Percentiles rank a stretch among this genome's conserved stretches.
Evolutionary conservation across 2,113 vertebrate species (phyloP).

Genomic region (Forbesichthys papilliferus): DNA sequence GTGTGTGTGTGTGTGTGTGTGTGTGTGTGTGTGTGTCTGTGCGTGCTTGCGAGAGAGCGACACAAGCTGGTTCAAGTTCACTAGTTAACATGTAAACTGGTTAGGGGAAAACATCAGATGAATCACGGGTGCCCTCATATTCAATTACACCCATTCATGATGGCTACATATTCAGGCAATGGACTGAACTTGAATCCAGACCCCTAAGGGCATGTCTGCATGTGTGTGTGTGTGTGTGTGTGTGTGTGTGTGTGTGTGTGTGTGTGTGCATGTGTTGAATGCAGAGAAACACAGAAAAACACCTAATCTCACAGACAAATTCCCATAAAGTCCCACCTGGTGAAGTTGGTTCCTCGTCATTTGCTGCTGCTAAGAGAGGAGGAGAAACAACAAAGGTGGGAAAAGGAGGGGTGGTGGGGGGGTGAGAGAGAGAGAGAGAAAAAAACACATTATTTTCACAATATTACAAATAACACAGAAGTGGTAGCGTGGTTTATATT

Average conservation of each 20-base stretch:
- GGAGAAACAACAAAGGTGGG: conserved; percentile 11
- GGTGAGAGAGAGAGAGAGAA: conserved; percentile 9
- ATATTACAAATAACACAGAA: conserved; percentile 27
- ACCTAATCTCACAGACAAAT: conserved; percentile 24
- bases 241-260: neutral
- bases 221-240: conserved; percentile 2
- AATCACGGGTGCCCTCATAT: too few relatives aligned
- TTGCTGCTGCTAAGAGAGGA: conserved; percentile 70
- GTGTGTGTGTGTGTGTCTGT: too few relatives aligned
- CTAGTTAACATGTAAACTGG: too few relatives aligned
- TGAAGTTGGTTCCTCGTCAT: conserved; percentile 79
- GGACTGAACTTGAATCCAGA: too few relatives aligned
- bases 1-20: too few relatives aligned
- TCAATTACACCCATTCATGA: too few relatives aligned
- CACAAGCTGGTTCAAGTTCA: too few relatives aligned
- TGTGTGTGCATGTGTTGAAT: neutral
- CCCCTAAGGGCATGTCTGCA: neutral
- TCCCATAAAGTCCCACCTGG: conserved; percentile 71
- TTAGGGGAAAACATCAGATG: too few relatives aligned
- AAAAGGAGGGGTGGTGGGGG: conserved; percentile 3
- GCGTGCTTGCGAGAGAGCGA: too few relatives aligned
- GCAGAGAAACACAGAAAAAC: conserved; percentile 6
- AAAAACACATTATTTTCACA: conserved; percentile 48
- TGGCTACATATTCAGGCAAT: too few relatives aligned
- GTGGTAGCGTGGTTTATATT: conserved; percentile 2